phyloP scores from a whole-genome alignment of 2,113 vertebrate species.

The Pseudonaja textilis region DNA sequence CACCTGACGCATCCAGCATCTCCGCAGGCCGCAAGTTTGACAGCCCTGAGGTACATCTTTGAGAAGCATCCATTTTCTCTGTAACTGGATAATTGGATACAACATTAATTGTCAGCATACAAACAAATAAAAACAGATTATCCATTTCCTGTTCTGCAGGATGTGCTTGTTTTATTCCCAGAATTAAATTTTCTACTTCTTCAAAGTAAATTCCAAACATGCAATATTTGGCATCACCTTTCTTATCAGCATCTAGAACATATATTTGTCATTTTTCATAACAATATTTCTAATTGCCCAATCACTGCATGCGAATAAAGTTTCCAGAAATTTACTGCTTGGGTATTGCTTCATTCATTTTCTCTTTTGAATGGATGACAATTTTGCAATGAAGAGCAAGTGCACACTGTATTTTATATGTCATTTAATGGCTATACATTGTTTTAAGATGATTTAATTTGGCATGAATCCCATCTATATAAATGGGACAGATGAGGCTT shows the following conservation, averaged over 20 bases:
- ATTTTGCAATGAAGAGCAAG: neutral
- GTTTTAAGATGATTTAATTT: neutral
- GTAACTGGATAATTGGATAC: neutral
- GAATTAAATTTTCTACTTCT: neutral
- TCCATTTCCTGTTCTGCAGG: neutral
- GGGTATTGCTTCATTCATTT: neutral
- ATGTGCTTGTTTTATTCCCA: neutral
- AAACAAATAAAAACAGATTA: neutral
- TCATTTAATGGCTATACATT: constrained; percentile 14
- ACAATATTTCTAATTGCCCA: neutral
- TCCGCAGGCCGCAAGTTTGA: too few relatives aligned
- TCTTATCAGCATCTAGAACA: neutral
- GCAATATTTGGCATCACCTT: neutral
- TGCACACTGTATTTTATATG: neutral
- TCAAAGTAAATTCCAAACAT: neutral
- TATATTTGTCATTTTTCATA: neutral
- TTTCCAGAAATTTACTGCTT: neutral
- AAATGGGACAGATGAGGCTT: neutral
- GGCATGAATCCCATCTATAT: neutral
- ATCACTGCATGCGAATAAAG: neutral
- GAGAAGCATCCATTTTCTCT: neutral
- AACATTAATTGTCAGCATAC: neutral
- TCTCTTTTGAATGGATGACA: neutral
- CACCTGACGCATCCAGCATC: too few relatives aligned
- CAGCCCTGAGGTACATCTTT: neutral